phyloP scores from a whole-genome alignment of 2,113 vertebrate species.

The Gavia stellata region DNA sequence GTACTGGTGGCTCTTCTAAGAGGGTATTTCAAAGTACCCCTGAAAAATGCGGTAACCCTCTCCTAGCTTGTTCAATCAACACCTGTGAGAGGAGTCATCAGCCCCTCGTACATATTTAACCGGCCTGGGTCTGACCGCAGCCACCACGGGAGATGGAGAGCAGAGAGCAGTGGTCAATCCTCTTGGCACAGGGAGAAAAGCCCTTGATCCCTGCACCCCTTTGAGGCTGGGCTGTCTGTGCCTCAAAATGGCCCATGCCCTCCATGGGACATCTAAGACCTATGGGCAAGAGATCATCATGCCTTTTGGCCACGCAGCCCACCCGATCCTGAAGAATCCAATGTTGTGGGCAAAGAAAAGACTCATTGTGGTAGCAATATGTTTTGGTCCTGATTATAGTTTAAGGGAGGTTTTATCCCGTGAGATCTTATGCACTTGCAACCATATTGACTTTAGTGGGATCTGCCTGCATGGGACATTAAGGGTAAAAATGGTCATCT shows the following conservation, averaged over 20 bases:
- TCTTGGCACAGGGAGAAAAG: background rate
- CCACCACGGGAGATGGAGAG: background rate
- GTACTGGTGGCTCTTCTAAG: background rate
- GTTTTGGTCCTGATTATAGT: background rate
- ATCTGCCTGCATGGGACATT: background rate
- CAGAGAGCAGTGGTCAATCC: background rate
- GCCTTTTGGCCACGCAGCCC: background rate
- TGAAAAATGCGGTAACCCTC: background rate
- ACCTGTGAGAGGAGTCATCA: background rate
- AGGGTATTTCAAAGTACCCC: background rate
- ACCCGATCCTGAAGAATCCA: background rate
- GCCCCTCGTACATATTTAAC: accelerated
- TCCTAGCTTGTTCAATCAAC: background rate
- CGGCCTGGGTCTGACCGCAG: background rate
- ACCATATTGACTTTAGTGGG: accelerated
- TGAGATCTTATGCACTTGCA: background rate
- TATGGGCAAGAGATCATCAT: background rate
- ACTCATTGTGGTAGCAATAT: accelerated
- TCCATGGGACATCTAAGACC: background rate
- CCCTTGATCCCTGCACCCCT: background rate
- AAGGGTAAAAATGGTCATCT: background rate
- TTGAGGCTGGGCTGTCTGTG: background rate
- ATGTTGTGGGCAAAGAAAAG: background rate
- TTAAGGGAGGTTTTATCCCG: background rate
- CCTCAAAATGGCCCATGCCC: background rate